These are phyloP conservation scores for Nannospalax galili DNA, from an alignment of 2,113 vertebrate genomes.

Conservation along the genomic window DNA sequence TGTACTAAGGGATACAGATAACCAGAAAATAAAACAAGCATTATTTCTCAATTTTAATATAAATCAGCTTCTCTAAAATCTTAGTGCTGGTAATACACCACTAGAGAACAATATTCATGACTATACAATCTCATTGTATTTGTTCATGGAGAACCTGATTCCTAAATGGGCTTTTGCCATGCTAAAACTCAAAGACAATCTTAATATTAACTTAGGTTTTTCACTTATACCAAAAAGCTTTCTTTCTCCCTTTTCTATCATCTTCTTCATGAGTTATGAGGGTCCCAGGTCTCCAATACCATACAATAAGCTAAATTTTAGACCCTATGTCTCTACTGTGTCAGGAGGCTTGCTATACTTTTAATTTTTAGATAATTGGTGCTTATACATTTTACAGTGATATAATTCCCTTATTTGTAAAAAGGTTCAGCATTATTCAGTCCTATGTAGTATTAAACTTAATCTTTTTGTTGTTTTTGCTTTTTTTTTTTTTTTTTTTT, in stretches of 20 bases:
- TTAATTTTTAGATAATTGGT: not conserved
- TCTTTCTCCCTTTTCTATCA: not conserved
- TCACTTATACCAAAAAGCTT: not conserved
- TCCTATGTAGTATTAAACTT: not conserved
- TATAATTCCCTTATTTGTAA: not conserved
- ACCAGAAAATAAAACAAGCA: not conserved
- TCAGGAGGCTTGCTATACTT: not conserved
- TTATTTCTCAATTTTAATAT: not conserved
- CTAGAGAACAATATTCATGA: not conserved
- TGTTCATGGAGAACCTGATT: not conserved
- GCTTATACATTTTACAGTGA: not conserved
- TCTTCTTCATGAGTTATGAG: not conserved
- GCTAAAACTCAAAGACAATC: not conserved
- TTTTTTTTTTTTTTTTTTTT: too few relatives aligned
- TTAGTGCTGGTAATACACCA: not conserved
- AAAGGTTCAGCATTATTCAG: not conserved
- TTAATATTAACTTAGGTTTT: not conserved
- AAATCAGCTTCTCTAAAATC: slow-evolving; percentile 31
- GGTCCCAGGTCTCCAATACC: not conserved
- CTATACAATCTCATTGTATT: not conserved
- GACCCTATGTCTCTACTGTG: not conserved
- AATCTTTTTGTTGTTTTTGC: not conserved
- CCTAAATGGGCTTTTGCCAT: not conserved
- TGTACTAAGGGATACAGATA: not conserved
- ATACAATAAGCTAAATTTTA: not conserved